Evolutionary conservation across 2,797 vertebrate genomes (phyloP).

Genomic region (Triplophysa yarkandensis): DNA sequence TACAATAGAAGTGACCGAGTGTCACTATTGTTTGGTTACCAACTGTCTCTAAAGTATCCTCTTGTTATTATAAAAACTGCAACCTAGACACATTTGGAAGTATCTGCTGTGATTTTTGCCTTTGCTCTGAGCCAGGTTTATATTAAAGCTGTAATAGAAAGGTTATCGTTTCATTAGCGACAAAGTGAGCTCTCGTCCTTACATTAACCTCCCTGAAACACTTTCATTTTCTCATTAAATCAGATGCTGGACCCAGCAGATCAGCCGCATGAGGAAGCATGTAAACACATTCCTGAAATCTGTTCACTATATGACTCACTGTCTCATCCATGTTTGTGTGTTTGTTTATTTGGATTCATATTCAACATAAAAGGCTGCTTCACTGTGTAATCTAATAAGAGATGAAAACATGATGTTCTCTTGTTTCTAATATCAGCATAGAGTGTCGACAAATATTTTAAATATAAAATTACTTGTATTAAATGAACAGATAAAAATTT

Average conservation of each 20-base stretch:
- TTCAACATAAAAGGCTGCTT: conserved; percentile 40
- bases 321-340: conserved; percentile 17
- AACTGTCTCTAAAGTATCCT: no score
- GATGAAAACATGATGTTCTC: conserved; percentile 42
- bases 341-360: conserved; percentile 34
- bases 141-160: conserved; percentile 14
- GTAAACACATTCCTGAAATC: conserved; percentile 39
- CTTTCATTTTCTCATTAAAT: conserved; percentile 27
- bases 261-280: conserved; percentile 37
- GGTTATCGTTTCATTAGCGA: conserved; percentile 10
- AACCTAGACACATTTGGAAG: not conserved
- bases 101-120: not conserved
- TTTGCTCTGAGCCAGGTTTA: not conserved
- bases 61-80: not conserved
- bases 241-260: conserved; percentile 31
- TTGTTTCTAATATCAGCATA: conserved; percentile 28
- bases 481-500: no score
- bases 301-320: conserved; percentile 19
- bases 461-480: no score
- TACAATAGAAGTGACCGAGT: no score
- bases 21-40: no score
- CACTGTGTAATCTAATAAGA: conserved; percentile 41
- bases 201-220: conserved; percentile 48
- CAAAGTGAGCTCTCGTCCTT: conserved; percentile 20
- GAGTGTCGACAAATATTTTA: not conserved